A percentile compares a stretch with the other conserved stretches of the same genome.
phyloP scores from a whole-genome alignment of 1,140 invertebrate species.

The Galleria mellonella region DNA sequence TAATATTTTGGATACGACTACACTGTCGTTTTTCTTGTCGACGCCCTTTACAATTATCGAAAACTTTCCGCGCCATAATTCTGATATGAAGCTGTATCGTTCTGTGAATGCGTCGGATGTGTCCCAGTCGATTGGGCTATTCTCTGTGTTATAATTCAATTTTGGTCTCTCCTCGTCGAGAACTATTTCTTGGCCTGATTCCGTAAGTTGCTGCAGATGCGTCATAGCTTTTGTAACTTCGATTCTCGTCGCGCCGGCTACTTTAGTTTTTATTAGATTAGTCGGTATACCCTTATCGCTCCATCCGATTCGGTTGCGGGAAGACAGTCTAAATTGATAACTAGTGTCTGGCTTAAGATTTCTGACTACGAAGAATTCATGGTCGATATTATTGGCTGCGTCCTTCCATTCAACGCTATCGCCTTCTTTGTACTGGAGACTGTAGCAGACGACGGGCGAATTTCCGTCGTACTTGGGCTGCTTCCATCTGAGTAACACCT shows the following conservation, averaged over 20 bases:
- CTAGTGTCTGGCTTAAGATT: constrained; percentile 84
- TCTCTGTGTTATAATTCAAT: constrained; percentile 85
- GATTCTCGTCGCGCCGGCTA: constrained; percentile 80
- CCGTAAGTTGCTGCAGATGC: constrained; percentile 88
- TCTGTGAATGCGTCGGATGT: constrained; percentile 79
- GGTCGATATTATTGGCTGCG: constrained; percentile 91
- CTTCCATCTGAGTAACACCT: constrained; percentile 92
- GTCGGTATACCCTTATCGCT: constrained; percentile 87
- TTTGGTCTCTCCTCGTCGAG: constrained; percentile 78
- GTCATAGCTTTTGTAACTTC: constrained; percentile 86
- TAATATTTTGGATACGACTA: constrained; percentile 87
- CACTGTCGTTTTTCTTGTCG: constrained; percentile 81
- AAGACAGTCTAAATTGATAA: constrained; percentile 93
- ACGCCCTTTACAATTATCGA: constrained; percentile 89
- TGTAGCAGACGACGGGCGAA: constrained; percentile 88
- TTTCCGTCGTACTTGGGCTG: constrained; percentile 90
- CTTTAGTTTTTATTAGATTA: constrained; percentile 80
- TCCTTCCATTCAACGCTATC: constrained; percentile 91
- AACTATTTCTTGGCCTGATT: constrained; percentile 83
- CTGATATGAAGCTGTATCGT: constrained; percentile 88
- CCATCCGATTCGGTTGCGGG: constrained; percentile 95
- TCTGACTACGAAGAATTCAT: constrained; percentile 92
- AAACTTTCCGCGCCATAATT: constrained; percentile 88
- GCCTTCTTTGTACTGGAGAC: constrained; percentile 85
- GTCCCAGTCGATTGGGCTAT: constrained; percentile 83